A percentile compares a stretch with the other conserved stretches of the same genome.
phyloP scores from a whole-genome alignment of 2,113 vertebrate genomes.

The Lasiurus borealis region DNA sequence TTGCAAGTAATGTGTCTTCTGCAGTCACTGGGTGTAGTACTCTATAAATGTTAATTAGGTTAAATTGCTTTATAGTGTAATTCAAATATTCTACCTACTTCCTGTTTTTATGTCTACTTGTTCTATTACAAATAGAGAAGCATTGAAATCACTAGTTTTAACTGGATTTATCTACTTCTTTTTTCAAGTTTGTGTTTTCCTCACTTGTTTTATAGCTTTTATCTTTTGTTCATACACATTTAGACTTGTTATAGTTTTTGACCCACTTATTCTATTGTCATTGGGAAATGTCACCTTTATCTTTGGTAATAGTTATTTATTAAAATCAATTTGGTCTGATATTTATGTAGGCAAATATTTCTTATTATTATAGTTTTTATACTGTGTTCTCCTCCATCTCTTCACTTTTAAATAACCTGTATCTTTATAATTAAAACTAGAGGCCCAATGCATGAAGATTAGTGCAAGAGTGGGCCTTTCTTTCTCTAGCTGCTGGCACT shows the following conservation, averaged over 20 bases:
- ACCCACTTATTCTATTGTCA: not conserved
- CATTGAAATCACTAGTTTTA: not conserved
- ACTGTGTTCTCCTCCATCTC: not conserved
- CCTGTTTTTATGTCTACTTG: not conserved
- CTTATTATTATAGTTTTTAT: not conserved
- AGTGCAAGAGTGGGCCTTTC: too few species aligned
- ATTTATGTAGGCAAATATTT: not conserved
- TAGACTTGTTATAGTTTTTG: not conserved
- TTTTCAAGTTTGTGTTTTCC: not conserved
- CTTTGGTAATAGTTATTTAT: not conserved
- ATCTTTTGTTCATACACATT: not conserved
- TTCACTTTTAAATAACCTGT: conserved; percentile 20
- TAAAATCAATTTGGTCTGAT: not conserved
- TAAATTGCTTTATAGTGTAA: not conserved
- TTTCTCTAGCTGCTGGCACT: too few species aligned
- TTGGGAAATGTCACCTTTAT: not conserved
- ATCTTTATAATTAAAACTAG: not conserved
- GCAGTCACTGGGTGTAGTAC: not conserved
- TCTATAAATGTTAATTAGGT: conserved; percentile 50
- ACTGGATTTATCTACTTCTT: not conserved
- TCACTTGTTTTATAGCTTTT: not conserved
- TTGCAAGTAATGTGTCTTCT: not conserved
- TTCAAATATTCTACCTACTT: not conserved
- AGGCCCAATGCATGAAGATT: too few species aligned
- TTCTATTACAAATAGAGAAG: not conserved